A percentile compares a stretch with the other conserved stretches of the same genome.
Evolutionary conservation across 2,113 vertebrate genomes (phyloP).

Genomic region (Crotalus horridus): DNA sequence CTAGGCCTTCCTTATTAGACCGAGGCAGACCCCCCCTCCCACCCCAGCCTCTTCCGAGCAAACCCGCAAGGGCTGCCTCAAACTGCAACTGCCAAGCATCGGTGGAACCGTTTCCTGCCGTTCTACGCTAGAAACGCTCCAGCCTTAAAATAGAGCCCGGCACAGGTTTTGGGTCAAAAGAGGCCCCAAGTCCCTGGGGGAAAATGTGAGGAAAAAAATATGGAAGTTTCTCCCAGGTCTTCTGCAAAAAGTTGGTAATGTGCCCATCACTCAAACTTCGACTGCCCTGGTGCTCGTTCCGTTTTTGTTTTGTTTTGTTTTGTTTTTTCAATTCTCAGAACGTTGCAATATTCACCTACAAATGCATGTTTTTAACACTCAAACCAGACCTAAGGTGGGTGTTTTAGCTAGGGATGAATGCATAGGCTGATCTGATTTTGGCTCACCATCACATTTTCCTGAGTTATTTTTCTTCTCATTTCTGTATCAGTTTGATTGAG

Average conservation of each 20-base stretch:
- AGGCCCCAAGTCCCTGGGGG: not conserved
- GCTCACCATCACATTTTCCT: not conserved
- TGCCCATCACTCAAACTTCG: not conserved
- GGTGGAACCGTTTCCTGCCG: not conserved
- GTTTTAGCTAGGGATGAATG: not conserved
- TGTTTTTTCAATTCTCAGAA: not conserved
- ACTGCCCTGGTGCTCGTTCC: not conserved
- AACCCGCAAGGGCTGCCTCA: not conserved
- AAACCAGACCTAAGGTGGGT: not conserved
- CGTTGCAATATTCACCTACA: not conserved
- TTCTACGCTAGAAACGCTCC: not conserved
- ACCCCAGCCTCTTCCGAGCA: not conserved
- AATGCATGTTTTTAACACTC: not conserved
- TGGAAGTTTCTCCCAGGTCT: not conserved
- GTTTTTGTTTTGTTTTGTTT: not conserved
- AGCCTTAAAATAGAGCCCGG: not conserved
- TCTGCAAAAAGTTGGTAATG: not conserved
- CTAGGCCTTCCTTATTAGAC: not conserved
- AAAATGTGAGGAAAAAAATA: not conserved
- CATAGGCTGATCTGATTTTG: not conserved
- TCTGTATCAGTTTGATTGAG: not conserved
- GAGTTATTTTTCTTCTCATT: not conserved
- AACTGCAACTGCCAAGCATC: not conserved
- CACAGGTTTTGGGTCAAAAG: not conserved
- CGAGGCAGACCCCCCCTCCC: not conserved